Conservation (phyloP, 2,113 vertebrate species). For the Ardeotis arabs region DNA sequence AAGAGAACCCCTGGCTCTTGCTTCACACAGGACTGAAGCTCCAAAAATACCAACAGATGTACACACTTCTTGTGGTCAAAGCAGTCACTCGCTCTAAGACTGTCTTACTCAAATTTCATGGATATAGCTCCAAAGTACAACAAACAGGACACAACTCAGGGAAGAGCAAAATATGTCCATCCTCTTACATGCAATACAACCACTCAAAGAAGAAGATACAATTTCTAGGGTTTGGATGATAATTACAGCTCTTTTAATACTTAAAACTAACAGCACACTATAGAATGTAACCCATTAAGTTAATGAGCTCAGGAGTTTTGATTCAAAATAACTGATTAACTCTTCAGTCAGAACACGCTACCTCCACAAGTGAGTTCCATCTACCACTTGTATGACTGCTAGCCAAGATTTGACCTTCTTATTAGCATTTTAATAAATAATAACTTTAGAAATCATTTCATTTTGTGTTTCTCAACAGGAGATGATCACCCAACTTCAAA, state of each 20-base stretch:
- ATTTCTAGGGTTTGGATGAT: background rate
- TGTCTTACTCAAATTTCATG: background rate
- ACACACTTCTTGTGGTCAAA: fast-evolving
- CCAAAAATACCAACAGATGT: background rate
- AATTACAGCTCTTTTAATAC: background rate
- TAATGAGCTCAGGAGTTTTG: background rate
- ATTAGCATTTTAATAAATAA: background rate
- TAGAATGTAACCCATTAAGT: background rate
- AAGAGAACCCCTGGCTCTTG: background rate
- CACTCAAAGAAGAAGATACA: background rate
- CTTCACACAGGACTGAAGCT: background rate
- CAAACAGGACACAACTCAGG: background rate
- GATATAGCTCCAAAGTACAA: background rate
- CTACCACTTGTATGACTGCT: background rate
- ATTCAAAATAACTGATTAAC: background rate
- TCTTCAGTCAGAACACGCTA: background rate
- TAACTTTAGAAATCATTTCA: background rate
- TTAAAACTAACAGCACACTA: background rate
- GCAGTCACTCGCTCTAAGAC: background rate
- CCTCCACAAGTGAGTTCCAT: background rate
- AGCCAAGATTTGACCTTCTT: background rate
- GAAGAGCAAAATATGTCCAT: fast-evolving
- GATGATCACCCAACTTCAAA: background rate
- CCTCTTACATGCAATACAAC: background rate
- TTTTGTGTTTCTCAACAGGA: background rate